Evolutionary conservation across 2,888 invertebrate genomes (phyloP), one percentile per base, ranked within the genome.

Genomic region (Acronicta aceris): DNA sequence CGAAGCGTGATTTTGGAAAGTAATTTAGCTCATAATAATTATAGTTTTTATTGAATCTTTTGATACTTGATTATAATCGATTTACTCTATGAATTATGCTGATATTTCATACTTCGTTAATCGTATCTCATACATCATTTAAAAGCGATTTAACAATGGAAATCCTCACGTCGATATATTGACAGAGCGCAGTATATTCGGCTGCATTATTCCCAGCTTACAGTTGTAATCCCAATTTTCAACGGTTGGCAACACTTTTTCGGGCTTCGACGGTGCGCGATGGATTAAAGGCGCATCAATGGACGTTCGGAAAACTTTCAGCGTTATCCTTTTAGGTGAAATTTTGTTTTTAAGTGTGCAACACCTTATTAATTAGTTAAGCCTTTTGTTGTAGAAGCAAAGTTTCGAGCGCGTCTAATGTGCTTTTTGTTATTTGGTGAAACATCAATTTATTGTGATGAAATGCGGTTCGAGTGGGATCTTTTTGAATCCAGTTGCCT

Each of bases 331-430:
- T 92, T 86, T 81, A 81, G 81, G 79, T 71, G 72, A 76, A 62
- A 81, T 82, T 83, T 83, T 75, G 76, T 85, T 85, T 74, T 87
- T 87, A 86, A 89, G 87, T 89, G 85, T 85, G 81, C 85, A 21
- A 4, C 4, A 87, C 87, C 88, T 92, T 89, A 89, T 89, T 92
- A 92, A 92, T 91, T 92, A 91, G 91, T 89, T 86, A 87, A 87
- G 80, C 74, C 74, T 75, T 60, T 71, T 78, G 82, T 79, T 83
- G 85, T 86, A 74, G 84, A 85, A 83, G 82, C 71, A 78, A 83
- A 88, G 81, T 86, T 86, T 81, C 73, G 72, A 78, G 81, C 70
- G 74, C 75, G 81, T 73, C 76, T 80, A 65, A 57, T 67, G 61
- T 78, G 74, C 71, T 79, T 79, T 81, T 80, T 68, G 33, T 74